phyloP scores from a whole-genome alignment of 2,113 vertebrate species.

The Mormoops blainvillei region DNA sequence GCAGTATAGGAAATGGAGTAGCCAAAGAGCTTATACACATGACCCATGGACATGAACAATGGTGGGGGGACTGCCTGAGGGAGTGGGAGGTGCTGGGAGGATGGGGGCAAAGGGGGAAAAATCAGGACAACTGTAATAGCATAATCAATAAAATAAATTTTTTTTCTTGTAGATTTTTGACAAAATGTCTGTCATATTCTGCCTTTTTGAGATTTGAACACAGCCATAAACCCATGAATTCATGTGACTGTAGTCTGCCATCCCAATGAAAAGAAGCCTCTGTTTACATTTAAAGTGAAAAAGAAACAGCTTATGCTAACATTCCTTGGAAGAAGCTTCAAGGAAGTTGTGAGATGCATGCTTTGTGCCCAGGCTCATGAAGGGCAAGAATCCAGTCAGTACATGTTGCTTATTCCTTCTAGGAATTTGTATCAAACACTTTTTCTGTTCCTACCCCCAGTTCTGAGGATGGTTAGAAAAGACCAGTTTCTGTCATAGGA shows the following conservation, averaged over 20 bases:
- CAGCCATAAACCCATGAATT: background rate
- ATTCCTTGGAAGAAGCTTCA: background rate
- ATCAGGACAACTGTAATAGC: too few species aligned
- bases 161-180: too few species aligned
- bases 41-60: too few species aligned
- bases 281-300: background rate
- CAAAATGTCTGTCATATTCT: background rate
- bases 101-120: too few species aligned
- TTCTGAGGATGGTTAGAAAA: background rate
- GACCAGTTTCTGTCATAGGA: background rate
- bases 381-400: background rate
- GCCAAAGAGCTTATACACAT: too few species aligned
- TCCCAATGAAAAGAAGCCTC: background rate
- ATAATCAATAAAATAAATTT: too few species aligned
- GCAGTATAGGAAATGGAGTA: too few species aligned
- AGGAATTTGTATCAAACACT: background rate
- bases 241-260: background rate
- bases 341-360: background rate
- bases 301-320: background rate
- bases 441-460: background rate
- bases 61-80: too few species aligned
- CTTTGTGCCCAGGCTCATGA: background rate
- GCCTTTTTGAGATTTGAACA: background rate
- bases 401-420: background rate
- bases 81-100: too few species aligned